Conservation (phyloP, 2,113 vertebrate species). For the Phaethon lepturus region DNA sequence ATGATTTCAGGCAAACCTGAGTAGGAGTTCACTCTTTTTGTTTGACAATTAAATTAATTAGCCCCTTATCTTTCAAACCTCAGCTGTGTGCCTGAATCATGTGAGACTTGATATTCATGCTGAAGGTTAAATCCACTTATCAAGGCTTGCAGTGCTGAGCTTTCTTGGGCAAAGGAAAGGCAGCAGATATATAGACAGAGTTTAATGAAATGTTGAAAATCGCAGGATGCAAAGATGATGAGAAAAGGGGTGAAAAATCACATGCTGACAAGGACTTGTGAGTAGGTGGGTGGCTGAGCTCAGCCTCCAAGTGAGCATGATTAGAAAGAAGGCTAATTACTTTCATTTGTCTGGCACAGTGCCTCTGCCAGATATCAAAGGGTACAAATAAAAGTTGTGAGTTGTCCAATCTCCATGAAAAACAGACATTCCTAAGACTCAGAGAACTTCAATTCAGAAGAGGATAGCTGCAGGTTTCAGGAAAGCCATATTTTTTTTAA, state of each 20-base stretch:
- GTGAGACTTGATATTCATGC: background rate
- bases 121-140: conserved; percentile 15
- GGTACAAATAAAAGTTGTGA: background rate
- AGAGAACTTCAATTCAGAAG: background rate
- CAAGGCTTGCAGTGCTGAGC: background rate
- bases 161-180: background rate
- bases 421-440: background rate
- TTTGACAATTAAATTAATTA: conserved; percentile 28
- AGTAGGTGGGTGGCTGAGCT: background rate
- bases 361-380: background rate
- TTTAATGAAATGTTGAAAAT: background rate
- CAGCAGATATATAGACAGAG: background rate
- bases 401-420: background rate
- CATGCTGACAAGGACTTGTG: background rate
- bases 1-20: background rate
- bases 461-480: background rate
- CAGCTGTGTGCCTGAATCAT: background rate
- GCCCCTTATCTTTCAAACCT: background rate
- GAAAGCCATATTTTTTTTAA: background rate
- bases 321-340: background rate
- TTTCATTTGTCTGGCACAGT: background rate
- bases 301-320: background rate
- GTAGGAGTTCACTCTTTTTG: background rate
- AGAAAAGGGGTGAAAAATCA: conserved; percentile 3
- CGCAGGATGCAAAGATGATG: background rate